These are phyloP conservation scores for Episyrphus balteatus DNA, from an alignment of 1,140 invertebrate genomes.

Conservation along the genomic window DNA sequence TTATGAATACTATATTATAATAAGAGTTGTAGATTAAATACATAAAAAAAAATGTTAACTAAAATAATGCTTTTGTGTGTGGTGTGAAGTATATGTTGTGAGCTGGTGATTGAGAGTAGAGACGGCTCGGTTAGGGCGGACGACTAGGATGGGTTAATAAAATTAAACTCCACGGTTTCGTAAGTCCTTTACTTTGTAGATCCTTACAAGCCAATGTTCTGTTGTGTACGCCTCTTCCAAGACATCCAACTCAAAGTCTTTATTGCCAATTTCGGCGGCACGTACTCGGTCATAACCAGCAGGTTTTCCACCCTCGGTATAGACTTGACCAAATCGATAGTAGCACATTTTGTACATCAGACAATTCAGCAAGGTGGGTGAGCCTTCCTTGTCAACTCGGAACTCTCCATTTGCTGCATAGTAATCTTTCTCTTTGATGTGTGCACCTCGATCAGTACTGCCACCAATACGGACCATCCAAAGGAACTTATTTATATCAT, in stretches of 20 bases:
- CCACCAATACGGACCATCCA: conserved; percentile 99
- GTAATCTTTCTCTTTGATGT: conserved; percentile 95
- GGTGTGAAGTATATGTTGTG: too few relatives aligned
- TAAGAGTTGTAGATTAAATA: too few relatives aligned
- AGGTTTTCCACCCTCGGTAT: conserved; percentile 86
- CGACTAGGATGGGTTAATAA: too few relatives aligned
- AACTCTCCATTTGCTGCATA: conserved; percentile 92
- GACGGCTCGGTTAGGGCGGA: too few relatives aligned
- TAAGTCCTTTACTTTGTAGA: conserved; percentile 88
- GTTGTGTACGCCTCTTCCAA: conserved; percentile 91
- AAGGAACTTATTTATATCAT: conserved; percentile 97
- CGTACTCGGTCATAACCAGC: conserved; percentile 84
- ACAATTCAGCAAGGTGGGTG: conserved; percentile 75
- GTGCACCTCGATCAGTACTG: conserved; percentile 83
- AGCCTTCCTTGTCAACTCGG: conserved; percentile 83
- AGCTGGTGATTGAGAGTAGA: too few relatives aligned
- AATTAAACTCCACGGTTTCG: conserved; percentile 67
- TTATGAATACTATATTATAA: too few relatives aligned
- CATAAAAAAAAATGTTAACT: too few relatives aligned
- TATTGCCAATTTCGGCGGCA: conserved; percentile 88
- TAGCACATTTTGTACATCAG: conserved; percentile 97
- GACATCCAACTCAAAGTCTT: conserved; percentile 86
- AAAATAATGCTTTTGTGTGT: too few relatives aligned
- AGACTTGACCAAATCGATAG: conserved; percentile 81
- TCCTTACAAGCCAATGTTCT: conserved; percentile 90